A percentile compares a stretch with the other conserved stretches of the same genome.
These are phyloP conservation scores for Aproaerema taeniolella DNA, from an alignment of 2,888 invertebrate species.

Conservation along the genomic window DNA sequence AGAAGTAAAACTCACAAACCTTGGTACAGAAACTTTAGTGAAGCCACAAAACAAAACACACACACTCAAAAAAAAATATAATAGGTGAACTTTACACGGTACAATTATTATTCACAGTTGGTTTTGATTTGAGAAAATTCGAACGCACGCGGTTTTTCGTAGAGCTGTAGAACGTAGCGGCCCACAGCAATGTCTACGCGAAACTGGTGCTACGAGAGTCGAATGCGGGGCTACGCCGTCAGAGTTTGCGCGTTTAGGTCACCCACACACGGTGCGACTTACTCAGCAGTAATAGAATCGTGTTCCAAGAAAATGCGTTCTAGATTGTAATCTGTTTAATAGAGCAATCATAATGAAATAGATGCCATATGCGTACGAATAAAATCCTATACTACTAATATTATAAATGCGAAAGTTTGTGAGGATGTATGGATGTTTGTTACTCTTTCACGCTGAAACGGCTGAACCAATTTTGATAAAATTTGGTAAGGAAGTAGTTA, in stretches of 20 bases:
- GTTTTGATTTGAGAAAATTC: neutral
- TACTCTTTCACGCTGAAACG: too few relatives aligned
- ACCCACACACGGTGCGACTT: neutral
- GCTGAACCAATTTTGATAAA: too few relatives aligned
- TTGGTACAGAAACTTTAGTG: slow-evolving; percentile 11
- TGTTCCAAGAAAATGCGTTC: too few relatives aligned
- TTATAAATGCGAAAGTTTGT: too few relatives aligned
- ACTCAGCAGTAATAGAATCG: too few relatives aligned
- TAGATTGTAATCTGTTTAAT: too few relatives aligned
- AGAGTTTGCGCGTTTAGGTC: neutral
- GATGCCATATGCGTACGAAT: too few relatives aligned
- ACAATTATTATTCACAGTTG: neutral
- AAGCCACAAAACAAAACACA: slow-evolving; percentile 11
- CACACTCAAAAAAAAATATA: slow-evolving; percentile 1
- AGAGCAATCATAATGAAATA: too few relatives aligned
- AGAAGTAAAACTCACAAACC: slow-evolving; percentile 11
- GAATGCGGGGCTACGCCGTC: neutral
- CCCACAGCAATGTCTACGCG: neutral
- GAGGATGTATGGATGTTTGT: too few relatives aligned
- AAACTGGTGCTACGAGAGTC: neutral
- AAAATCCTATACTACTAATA: too few relatives aligned
- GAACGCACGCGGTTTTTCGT: neutral
- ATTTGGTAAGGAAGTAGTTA: too few relatives aligned
- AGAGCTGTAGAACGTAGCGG: neutral
- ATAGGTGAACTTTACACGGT: neutral